phyloP scores from a whole-genome alignment of 2,888 invertebrate genomes.

The Smittia sp. region DNA sequence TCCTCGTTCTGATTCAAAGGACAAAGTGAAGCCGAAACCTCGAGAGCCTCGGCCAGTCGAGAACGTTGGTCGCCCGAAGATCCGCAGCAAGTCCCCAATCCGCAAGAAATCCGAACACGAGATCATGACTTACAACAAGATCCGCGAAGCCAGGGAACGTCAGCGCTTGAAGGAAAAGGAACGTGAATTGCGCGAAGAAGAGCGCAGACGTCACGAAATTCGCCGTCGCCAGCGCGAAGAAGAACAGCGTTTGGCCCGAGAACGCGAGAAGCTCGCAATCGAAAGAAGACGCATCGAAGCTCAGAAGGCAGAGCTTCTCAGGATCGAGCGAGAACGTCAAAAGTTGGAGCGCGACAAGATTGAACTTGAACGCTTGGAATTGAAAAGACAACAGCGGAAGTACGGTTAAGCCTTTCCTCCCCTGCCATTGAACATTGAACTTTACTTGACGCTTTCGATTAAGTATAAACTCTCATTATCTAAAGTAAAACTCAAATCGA shows the following conservation, averaged over 20 bases:
- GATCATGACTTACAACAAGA: conserved; percentile 76
- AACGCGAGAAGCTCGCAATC: conserved; percentile 74
- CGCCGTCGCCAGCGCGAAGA: conserved; percentile 83
- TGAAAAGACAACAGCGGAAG: conserved; percentile 77
- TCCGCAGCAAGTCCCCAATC: conserved; percentile 52
- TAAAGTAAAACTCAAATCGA: background rate
- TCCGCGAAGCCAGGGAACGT: conserved; percentile 74
- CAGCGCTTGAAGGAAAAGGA: conserved; percentile 79
- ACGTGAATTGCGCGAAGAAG: conserved; percentile 74
- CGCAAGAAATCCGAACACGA: conserved; percentile 54
- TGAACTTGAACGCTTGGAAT: conserved; percentile 76
- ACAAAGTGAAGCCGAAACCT: conserved; percentile 28
- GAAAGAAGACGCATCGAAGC: conserved; percentile 86
- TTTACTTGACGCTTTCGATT: background rate
- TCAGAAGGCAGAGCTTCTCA: conserved; percentile 79
- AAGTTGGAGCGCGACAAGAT: conserved; percentile 71
- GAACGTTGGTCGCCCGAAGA: background rate
- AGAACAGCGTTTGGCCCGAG: conserved; percentile 75
- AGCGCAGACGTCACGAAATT: conserved; percentile 72
- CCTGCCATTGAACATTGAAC: background rate
- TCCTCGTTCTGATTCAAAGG: conserved; percentile 5
- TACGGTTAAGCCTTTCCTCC: conserved; percentile 46
- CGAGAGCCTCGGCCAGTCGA: conserved; percentile 35
- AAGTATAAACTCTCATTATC: conserved; percentile 12
- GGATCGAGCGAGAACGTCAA: conserved; percentile 80